A percentile compares a stretch with the other conserved stretches of the same genome.
Evolutionary conservation across 2,797 vertebrate species (phyloP).

Genomic region (Poecilia picta): DNA sequence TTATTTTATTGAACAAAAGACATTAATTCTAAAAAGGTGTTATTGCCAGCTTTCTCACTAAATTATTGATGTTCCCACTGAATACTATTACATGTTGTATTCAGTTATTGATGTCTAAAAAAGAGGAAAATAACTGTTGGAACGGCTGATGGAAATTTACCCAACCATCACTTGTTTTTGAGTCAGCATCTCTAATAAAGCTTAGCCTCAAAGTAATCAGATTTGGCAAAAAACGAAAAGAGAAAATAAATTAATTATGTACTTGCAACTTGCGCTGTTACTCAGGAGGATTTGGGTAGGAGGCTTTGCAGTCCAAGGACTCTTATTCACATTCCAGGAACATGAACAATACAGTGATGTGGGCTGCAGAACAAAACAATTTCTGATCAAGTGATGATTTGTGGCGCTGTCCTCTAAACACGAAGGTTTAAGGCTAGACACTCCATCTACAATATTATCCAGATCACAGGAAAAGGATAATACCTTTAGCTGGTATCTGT

Average conservation of each 20-base stretch:
- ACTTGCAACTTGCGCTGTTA: conserved; percentile 43
- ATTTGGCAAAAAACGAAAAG: conserved; percentile 64
- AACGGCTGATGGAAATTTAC: conserved; percentile 44
- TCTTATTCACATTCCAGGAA: conserved; percentile 63
- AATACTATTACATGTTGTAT: conserved; percentile 27
- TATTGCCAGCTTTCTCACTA: conserved; percentile 26
- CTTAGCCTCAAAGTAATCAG: conserved; percentile 60
- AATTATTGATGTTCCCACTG: conserved; percentile 31
- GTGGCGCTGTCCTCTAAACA: conserved; percentile 22
- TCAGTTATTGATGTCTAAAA: conserved; percentile 43
- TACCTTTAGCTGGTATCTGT: background rate
- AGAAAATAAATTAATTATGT: conserved; percentile 66
- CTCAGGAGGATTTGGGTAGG: conserved; percentile 55
- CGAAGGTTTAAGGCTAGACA: background rate
- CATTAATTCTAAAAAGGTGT: conserved; percentile 17
- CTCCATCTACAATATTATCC: too few relatives aligned
- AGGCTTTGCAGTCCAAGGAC: conserved; percentile 57
- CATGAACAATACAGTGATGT: conserved; percentile 48
- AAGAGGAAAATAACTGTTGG: conserved; percentile 38
- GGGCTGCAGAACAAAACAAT: conserved; percentile 30
- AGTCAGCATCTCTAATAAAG: conserved; percentile 43
- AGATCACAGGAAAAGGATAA: background rate
- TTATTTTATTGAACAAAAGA: conserved; percentile 38
- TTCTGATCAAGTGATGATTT: conserved; percentile 26
- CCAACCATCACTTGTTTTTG: conserved; percentile 52